Conservation (phyloP, 2,113 vertebrate genomes). For the Gymnorhina tibicen region DNA sequence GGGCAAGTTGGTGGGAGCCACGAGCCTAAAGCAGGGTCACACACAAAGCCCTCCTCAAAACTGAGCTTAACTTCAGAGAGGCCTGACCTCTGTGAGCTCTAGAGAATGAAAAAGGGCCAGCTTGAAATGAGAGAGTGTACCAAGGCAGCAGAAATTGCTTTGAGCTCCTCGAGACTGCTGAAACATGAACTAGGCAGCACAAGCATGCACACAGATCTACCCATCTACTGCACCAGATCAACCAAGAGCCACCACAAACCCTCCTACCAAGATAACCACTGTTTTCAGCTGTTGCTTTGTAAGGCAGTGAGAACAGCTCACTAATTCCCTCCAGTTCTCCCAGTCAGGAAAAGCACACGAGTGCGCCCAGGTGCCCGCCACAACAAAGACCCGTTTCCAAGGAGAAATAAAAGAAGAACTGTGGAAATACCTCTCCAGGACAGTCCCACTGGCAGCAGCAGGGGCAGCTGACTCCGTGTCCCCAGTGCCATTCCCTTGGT, state of each 20-base stretch:
- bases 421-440: slow-evolving; percentile 87
- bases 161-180: not conserved
- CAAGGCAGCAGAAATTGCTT: not conserved
- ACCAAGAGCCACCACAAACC: not conserved
- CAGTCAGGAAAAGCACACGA: not conserved
- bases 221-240: not conserved
- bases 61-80: not conserved
- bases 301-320: not conserved
- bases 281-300: not conserved
- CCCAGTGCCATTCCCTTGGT: slow-evolving; percentile 84
- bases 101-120: not conserved
- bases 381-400: not conserved
- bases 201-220: not conserved
- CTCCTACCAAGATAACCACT: not conserved
- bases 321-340: not conserved
- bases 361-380: not conserved
- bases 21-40: not conserved
- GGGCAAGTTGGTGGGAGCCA: not conserved
- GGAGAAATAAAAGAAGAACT: not conserved
- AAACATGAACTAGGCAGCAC: not conserved
- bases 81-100: not conserved
- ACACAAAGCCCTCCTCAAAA: not conserved
- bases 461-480: slow-evolving; percentile 84
- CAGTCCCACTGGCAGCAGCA: slow-evolving; percentile 82
- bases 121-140: not conserved